Percentiles rank a stretch among this genome's conserved stretches.
Conservation (phyloP, 2,113 vertebrate species). For the Nannobrachium achirus region DNA sequence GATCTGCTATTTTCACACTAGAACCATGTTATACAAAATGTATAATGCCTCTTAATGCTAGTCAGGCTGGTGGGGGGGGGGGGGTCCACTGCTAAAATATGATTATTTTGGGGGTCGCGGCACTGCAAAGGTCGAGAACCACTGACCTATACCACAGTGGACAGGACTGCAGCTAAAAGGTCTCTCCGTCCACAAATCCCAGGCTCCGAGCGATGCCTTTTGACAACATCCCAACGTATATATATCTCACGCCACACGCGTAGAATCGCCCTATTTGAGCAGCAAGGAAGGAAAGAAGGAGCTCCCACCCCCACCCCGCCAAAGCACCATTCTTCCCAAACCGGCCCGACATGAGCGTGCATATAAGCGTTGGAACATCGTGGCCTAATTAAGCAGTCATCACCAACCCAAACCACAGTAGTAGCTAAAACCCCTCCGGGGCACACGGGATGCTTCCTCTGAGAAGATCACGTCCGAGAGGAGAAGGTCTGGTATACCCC, state of each 20-base stretch:
- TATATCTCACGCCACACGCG: background rate
- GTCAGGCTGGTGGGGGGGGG: too few relatives aligned
- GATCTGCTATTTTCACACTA: too few relatives aligned
- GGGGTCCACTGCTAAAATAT: too few relatives aligned
- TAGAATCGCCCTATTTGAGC: background rate
- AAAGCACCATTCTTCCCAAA: conserved; percentile 24
- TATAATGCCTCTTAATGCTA: too few relatives aligned
- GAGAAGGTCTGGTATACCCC: conserved; percentile 48
- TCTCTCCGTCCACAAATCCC: conserved; percentile 31
- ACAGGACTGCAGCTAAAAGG: conserved; percentile 34
- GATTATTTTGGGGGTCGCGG: too few relatives aligned
- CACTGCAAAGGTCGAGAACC: too few relatives aligned
- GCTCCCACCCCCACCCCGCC: background rate
- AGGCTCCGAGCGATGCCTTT: background rate
- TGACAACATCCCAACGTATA: background rate
- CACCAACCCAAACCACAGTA: conserved; percentile 43
- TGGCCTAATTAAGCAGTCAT: conserved; percentile 73
- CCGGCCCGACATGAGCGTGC: conserved; percentile 23
- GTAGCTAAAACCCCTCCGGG: conserved; percentile 49
- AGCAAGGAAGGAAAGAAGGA: background rate
- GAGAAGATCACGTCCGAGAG: conserved; percentile 52
- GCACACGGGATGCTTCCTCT: conserved; percentile 35
- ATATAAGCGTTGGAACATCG: conserved; percentile 35
- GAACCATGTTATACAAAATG: too few relatives aligned
- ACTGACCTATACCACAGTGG: too few relatives aligned